Percentiles rank a stretch among this genome's conserved stretches.
Evolutionary conservation across 1,140 invertebrate species (phyloP).

Genomic region (Aphidius gifuensis): DNA sequence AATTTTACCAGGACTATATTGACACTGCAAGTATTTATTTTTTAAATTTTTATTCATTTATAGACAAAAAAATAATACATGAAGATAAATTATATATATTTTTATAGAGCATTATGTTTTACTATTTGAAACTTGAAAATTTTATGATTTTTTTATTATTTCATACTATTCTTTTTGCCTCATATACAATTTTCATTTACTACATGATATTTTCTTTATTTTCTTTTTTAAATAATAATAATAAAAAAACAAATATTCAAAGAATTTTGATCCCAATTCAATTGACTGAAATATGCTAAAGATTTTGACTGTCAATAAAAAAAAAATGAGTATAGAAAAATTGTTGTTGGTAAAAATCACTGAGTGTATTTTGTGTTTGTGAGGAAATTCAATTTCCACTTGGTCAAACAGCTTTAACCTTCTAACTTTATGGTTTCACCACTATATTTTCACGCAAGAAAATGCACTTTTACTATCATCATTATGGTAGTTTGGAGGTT

Average conservation of each 20-base stretch:
- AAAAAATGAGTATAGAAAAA: not conserved
- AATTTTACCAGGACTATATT: not conserved
- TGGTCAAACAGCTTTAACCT: constrained; percentile 20
- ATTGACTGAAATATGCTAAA: constrained; percentile 2
- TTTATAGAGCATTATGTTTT: no score
- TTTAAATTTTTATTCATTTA: no score
- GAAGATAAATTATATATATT: not conserved
- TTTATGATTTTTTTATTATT: no score
- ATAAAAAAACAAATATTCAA: no score
- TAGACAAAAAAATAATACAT: not conserved
- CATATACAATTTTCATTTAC: no score
- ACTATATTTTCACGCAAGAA: not conserved
- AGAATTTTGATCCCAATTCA: not conserved
- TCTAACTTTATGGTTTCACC: constrained; percentile 11
- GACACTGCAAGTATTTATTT: not conserved
- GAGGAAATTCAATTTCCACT: constrained; percentile 22
- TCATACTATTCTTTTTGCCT: no score
- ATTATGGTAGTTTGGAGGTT: no score
- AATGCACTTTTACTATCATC: no score
- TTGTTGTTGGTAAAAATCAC: constrained; percentile 7
- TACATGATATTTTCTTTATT: no score
- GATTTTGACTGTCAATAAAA: no score
- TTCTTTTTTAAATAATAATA: no score
- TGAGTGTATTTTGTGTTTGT: constrained; percentile 17
- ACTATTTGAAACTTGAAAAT: no score